phyloP scores from a whole-genome alignment of 37 sponge, comb jelly and placozoan species.

The Ephydatia muelleri region DNA sequence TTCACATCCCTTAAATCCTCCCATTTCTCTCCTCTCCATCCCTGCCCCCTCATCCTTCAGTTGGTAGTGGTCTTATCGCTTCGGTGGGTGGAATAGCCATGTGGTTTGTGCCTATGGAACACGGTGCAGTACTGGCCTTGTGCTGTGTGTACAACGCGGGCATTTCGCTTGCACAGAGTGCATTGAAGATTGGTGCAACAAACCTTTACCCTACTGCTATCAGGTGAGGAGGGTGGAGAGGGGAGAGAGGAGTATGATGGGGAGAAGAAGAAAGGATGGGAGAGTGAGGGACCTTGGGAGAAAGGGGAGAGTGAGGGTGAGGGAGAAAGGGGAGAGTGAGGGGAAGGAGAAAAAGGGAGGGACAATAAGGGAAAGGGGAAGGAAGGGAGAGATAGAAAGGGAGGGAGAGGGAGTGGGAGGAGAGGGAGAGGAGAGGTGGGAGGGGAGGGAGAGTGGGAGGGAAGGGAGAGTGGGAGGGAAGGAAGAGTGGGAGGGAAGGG shows the following conservation, averaged over 20 bases:
- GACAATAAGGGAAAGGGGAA: too few species aligned
- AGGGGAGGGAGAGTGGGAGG: too few species aligned
- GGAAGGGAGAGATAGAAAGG: too few species aligned
- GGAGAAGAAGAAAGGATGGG: neutral
- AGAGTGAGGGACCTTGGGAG: neutral
- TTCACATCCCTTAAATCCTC: too few species aligned
- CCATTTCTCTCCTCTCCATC: neutral
- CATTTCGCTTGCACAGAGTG: neutral
- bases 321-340: too few species aligned
- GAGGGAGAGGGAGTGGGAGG: too few species aligned
- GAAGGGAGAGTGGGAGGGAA: too few species aligned
- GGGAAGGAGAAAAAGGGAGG: neutral
- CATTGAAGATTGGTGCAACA: neutral
- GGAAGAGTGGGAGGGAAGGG: too few species aligned
- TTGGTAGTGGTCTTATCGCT: neutral
- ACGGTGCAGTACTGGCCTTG: neutral
- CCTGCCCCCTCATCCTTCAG: neutral
- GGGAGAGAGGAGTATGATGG: neutral
- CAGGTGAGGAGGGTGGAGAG: neutral
- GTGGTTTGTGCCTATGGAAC: neutral
- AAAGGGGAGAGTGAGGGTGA: too few species aligned
- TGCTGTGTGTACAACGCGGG: neutral
- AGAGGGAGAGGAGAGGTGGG: too few species aligned
- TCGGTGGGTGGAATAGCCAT: neutral
- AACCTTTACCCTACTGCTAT: neutral